A percentile compares a stretch with the other conserved stretches of the same genome.
Evolutionary conservation across 2,888 invertebrate species (phyloP).

Genomic region (Busseola fusca): DNA sequence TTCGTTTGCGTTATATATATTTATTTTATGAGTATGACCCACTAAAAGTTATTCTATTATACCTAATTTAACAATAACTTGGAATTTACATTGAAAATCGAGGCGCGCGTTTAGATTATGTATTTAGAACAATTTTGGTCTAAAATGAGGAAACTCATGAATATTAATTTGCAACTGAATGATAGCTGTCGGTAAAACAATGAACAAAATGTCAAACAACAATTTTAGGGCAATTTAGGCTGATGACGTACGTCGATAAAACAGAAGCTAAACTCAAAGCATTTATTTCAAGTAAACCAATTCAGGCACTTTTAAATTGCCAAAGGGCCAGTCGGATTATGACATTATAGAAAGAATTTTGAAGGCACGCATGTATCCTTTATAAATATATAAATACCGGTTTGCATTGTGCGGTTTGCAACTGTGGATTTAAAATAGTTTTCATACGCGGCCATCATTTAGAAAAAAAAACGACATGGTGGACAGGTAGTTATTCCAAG

Average conservation of each 20-base stretch:
- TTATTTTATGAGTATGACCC: conserved; percentile 11
- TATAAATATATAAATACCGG: too few species aligned
- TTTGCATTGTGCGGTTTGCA: too few species aligned
- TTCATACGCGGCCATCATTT: too few species aligned
- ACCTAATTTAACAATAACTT: conserved; percentile 27
- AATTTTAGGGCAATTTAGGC: conserved; percentile 1
- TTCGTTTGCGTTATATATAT: conserved; percentile 4
- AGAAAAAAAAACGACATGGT: too few species aligned
- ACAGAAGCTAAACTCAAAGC: too few species aligned
- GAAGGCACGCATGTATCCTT: too few species aligned
- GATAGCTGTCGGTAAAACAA: conserved; percentile 4
- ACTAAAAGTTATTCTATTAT: conserved; percentile 24
- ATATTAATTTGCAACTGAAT: conserved; percentile 13
- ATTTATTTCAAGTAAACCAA: too few species aligned
- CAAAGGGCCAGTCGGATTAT: too few species aligned
- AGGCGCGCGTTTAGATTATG: conserved; percentile 22
- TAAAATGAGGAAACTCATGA: conserved; percentile 13
- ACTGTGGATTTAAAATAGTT: too few species aligned
- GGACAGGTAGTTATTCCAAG: too few species aligned
- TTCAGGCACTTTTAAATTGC: too few species aligned
- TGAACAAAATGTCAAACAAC: too few species aligned
- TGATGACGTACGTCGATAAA: neutral
- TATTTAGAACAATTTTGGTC: conserved; percentile 25
- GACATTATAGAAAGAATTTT: neutral
- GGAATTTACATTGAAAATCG: conserved; percentile 22